These are phyloP conservation scores for Heliornis fulica DNA, from an alignment of 2,113 vertebrate species.

Conservation along the genomic window DNA sequence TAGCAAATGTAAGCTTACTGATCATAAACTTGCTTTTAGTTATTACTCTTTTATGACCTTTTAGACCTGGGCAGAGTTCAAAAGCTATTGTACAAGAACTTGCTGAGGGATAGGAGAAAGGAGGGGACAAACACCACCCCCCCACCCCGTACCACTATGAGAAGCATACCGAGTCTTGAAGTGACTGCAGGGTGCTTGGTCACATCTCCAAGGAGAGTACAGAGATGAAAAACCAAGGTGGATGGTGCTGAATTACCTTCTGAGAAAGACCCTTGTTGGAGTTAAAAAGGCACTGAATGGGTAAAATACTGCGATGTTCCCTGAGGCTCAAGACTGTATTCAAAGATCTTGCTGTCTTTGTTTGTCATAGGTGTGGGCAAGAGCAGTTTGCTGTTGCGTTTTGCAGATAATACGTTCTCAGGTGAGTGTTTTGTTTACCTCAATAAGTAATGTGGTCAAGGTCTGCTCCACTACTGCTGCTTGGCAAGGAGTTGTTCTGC, in stretches of 20 bases:
- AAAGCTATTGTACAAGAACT: not conserved
- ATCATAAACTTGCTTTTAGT: not conserved
- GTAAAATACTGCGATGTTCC: not conserved
- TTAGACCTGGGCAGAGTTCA: not conserved
- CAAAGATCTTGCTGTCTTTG: constrained; percentile 8
- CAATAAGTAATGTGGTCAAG: not conserved
- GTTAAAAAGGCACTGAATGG: not conserved
- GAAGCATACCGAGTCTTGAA: not conserved
- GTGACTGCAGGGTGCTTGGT: not conserved
- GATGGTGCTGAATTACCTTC: not conserved
- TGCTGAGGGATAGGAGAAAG: not conserved
- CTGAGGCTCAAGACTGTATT: not conserved
- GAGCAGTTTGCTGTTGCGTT: constrained; percentile 96
- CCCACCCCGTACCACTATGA: not conserved
- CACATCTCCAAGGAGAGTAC: not conserved
- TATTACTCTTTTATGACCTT: not conserved
- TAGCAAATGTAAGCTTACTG: not conserved
- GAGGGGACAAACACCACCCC: not conserved
- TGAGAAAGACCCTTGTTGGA: not conserved
- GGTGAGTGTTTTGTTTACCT: constrained; percentile 75
- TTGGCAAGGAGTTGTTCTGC: not conserved
- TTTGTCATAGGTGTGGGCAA: constrained; percentile 91
- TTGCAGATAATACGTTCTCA: constrained; percentile 99
- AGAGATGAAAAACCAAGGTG: not conserved
- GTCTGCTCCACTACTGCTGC: not conserved